phyloP scores from a whole-genome alignment of 2,797 vertebrate genomes.

The Ctenopoma kingsleyae region DNA sequence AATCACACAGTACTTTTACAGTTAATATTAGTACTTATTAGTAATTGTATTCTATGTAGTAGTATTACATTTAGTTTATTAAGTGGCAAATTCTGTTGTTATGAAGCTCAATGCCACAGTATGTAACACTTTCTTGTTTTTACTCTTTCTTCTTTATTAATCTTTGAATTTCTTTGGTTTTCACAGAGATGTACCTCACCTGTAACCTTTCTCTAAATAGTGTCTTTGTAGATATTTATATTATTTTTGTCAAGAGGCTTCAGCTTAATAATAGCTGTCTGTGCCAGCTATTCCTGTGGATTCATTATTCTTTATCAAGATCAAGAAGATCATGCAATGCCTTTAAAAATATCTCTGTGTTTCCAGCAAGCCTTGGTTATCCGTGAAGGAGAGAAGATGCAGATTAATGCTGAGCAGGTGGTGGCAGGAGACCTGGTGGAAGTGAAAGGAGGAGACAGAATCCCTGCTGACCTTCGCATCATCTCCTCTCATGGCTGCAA shows the following conservation, averaged over 20 bases:
- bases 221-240: not conserved
- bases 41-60: too few relatives aligned
- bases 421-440: slow-evolving; percentile 93
- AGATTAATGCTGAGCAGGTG: slow-evolving; percentile 93
- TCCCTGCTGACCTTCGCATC: slow-evolving; percentile 92
- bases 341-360: not conserved
- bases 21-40: too few relatives aligned
- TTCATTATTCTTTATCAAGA: not conserved
- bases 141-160: not conserved
- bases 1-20: too few relatives aligned
- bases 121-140: not conserved
- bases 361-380: slow-evolving; percentile 93
- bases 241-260: slow-evolving; percentile 18
- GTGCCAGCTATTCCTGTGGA: not conserved
- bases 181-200: not conserved
- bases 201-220: slow-evolving; percentile 20
- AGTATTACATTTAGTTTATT: not conserved
- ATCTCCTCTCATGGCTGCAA: slow-evolving; percentile 94
- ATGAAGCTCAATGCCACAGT: not conserved
- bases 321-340: not conserved
- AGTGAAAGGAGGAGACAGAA: slow-evolving; percentile 93
- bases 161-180: not conserved
- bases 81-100: not conserved
- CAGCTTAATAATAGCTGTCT: not conserved
- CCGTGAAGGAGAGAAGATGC: slow-evolving; percentile 94